A percentile compares a stretch with the other conserved stretches of the same genome.
These are phyloP conservation scores for Masticophis lateralis DNA, from an alignment of 2,797 vertebrate species.

Conservation along the genomic window DNA sequence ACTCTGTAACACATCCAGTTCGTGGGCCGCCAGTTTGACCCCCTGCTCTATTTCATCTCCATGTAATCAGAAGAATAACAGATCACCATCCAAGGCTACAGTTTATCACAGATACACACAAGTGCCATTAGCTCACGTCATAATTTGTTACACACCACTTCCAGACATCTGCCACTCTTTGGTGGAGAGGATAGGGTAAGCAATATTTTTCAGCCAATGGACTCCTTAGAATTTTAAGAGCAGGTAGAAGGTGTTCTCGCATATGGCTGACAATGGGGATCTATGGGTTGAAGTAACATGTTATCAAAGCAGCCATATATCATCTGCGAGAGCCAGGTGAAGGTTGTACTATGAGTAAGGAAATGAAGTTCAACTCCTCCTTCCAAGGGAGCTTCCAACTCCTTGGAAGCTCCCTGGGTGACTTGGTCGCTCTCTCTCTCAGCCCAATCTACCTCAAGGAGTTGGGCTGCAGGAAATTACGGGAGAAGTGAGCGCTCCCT, in stretches of 20 bases:
- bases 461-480: neutral
- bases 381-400: no score
- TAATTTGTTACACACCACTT: neutral
- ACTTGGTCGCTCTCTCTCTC: neutral
- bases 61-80: neutral
- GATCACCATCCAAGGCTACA: neutral
- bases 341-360: neutral
- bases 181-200: neutral
- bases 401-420: neutral
- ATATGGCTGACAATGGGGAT: neutral
- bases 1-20: neutral
- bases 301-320: neutral
- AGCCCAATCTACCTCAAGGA: neutral
- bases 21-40: no score
- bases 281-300: neutral
- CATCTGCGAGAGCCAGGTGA: neutral
- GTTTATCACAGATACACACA: neutral
- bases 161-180: neutral
- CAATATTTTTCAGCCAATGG: neutral
- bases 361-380: neutral
- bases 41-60: neutral
- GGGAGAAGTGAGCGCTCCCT: neutral
- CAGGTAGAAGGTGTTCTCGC: neutral
- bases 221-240: neutral
- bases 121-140: neutral